phyloP scores from a whole-genome alignment of 2,797 vertebrate genomes.

The Vespertilio murinus region DNA sequence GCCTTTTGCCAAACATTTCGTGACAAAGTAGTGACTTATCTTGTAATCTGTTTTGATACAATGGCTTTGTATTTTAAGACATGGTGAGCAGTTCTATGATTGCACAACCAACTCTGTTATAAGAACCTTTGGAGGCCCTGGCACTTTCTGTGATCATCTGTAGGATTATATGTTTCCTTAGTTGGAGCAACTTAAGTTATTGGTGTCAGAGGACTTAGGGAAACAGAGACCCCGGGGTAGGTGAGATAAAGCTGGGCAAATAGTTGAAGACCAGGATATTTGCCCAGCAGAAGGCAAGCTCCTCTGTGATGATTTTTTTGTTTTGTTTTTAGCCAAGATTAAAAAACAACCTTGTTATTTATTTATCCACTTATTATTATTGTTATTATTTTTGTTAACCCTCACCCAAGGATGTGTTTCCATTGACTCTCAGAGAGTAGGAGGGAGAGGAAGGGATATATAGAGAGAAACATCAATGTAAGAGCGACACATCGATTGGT shows the following conservation, averaged over 20 bases:
- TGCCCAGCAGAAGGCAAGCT: background rate
- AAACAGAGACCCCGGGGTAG: background rate
- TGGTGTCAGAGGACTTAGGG: background rate
- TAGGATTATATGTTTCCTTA: background rate
- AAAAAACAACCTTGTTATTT: background rate
- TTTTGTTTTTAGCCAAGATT: constrained; percentile 36
- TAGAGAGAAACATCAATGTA: no score
- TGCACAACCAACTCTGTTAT: background rate
- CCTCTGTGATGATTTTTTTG: background rate
- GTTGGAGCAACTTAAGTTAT: background rate
- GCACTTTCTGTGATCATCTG: background rate
- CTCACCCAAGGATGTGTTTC: no score
- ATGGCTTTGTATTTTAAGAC: constrained; percentile 24
- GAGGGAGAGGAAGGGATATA: no score
- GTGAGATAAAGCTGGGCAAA: background rate
- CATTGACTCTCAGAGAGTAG: no score
- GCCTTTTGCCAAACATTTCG: background rate
- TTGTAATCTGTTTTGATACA: constrained; percentile 10
- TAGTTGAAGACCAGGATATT: background rate
- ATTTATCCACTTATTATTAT: background rate
- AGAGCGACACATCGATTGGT: no score
- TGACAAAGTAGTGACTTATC: constrained; percentile 25
- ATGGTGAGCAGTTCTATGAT: background rate
- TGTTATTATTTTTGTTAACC: no score
- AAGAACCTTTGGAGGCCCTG: background rate